These are phyloP conservation scores for Aspiorhynchus laticeps DNA, from an alignment of 2,113 vertebrate species.

Conservation along the genomic window DNA sequence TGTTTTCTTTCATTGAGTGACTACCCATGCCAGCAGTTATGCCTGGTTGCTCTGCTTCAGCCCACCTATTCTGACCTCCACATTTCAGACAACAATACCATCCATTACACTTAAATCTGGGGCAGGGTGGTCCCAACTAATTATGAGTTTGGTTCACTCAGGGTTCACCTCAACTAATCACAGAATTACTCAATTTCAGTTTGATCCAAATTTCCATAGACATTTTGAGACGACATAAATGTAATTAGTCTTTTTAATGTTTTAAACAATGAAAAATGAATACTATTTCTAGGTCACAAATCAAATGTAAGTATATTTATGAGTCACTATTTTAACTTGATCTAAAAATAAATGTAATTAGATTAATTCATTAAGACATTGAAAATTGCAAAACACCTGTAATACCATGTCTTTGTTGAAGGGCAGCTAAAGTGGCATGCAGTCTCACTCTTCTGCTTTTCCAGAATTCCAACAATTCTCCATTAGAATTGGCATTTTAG, in stretches of 20 bases:
- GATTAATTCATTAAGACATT: background rate
- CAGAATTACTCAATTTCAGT: background rate
- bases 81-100: constrained; percentile 24
- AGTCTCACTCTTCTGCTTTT: background rate
- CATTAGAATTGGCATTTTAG: background rate
- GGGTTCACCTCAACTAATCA: background rate
- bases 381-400: background rate
- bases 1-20: constrained; percentile 6
- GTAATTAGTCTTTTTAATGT: background rate
- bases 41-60: constrained; percentile 1
- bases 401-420: too few relatives aligned
- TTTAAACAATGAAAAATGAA: background rate
- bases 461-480: background rate
- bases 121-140: background rate
- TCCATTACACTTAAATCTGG: background rate
- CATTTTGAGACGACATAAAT: background rate
- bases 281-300: background rate
- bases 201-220: background rate
- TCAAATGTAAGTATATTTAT: background rate
- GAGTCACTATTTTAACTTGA: background rate
- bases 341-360: background rate
- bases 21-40: constrained; percentile 19
- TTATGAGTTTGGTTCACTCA: background rate
- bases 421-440: background rate
- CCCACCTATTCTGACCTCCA: background rate